Evolutionary conservation across 2,888 invertebrate species (phyloP).

Genomic region (Yponomeuta plumbellus): DNA sequence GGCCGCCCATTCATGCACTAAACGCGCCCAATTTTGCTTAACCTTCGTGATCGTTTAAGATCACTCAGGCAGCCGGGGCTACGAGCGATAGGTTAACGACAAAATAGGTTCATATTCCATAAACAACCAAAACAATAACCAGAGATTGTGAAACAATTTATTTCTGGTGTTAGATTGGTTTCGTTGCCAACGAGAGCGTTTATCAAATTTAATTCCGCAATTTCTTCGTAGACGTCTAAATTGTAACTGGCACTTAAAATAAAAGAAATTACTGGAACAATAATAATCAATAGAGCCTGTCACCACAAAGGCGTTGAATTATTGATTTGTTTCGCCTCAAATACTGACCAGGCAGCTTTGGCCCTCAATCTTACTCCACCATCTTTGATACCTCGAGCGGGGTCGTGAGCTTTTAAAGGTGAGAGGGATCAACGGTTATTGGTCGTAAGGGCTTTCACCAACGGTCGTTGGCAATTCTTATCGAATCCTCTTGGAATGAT

Average conservation of each 20-base stretch:
- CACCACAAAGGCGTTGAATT: conserved; percentile 36
- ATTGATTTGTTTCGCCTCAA: conserved; percentile 39
- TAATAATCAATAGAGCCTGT: conserved; percentile 22
- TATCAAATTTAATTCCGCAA: not conserved
- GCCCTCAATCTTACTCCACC: not conserved
- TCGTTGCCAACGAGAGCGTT: not conserved
- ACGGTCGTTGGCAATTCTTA: conserved; percentile 14
- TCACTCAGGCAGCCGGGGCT: too few species aligned
- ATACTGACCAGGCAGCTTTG: not conserved
- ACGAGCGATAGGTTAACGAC: too few species aligned
- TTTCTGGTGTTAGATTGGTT: not conserved
- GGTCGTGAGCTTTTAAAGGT: conserved; percentile 5
- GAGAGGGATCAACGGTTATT: conserved; percentile 3
- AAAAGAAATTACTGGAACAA: conserved; percentile 15
- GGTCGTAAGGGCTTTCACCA: conserved; percentile 3
- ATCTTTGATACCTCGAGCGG: conserved; percentile 1
- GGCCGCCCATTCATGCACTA: too few species aligned
- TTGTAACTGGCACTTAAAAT: conserved; percentile 6
- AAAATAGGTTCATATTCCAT: too few species aligned
- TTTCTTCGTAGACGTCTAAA: not conserved
- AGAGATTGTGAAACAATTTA: not conserved
- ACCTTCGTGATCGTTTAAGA: too few species aligned
- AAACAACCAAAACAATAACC: not conserved
- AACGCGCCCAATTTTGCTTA: too few species aligned
- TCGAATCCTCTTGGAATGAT: conserved; percentile 11